Evolutionary conservation across 2,797 vertebrate genomes (phyloP).

Genomic region (Poeciliopsis presidionis): DNA sequence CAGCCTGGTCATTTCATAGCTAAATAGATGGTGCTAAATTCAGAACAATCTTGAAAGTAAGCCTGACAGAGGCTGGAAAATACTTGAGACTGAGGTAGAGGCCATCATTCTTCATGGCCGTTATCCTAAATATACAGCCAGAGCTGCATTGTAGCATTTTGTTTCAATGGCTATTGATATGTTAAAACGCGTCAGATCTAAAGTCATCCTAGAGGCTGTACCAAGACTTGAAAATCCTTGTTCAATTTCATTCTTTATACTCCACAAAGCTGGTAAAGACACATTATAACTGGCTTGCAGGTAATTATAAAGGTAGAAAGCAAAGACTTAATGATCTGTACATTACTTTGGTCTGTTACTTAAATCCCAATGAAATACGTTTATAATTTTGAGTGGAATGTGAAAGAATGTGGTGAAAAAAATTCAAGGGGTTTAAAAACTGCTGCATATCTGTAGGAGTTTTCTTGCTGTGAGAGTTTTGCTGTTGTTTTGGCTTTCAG

Average conservation of each 20-base stretch:
- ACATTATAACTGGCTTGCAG: not conserved
- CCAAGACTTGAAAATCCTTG: not conserved
- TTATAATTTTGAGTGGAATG: not conserved
- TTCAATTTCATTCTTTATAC: not conserved
- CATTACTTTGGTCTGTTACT: not conserved
- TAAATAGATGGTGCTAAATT: not conserved
- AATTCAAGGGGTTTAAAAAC: not conserved
- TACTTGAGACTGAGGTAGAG: not conserved
- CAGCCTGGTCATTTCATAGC: not conserved
- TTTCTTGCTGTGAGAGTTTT: not conserved
- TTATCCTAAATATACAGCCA: not conserved
- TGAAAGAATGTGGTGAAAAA: not conserved
- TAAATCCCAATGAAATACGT: not conserved
- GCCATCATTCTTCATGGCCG: not conserved
- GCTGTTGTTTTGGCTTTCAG: not conserved
- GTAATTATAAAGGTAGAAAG: not conserved
- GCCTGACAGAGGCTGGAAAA: not conserved
- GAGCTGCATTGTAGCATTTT: not conserved
- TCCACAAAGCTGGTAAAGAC: not conserved
- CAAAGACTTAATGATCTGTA: not conserved
- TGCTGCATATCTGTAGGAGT: not conserved
- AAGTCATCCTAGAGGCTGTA: not conserved
- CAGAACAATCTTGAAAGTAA: not conserved
- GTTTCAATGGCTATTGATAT: not conserved
- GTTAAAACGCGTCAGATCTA: not conserved